Conservation (phyloP, 2,888 invertebrate genomes). For the Drosophila mayaguana region DNA sequence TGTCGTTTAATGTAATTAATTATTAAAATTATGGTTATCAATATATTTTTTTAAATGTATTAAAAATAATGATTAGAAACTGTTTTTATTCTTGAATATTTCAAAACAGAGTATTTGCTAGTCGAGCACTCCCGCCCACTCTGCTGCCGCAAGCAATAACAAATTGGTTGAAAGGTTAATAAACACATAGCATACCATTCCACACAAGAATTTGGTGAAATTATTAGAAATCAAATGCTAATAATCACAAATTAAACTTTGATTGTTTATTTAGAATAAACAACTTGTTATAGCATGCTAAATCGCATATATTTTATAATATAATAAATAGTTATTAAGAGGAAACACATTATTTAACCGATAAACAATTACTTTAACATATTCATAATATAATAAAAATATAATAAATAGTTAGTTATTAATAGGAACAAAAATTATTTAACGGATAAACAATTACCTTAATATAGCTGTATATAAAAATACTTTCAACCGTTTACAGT, state of each 20-base stretch:
- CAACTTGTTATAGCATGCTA: background rate
- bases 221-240: background rate
- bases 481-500: too few species aligned
- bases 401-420: too few species aligned
- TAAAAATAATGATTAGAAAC: too few species aligned
- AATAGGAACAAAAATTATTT: too few species aligned
- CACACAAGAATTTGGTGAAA: background rate
- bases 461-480: background rate
- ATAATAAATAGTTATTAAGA: too few species aligned
- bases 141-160: constrained; percentile 10
- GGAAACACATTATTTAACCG: too few species aligned
- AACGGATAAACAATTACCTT: too few species aligned
- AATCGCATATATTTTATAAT: background rate
- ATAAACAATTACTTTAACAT: too few species aligned
- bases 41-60: too few species aligned
- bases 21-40: too few species aligned
- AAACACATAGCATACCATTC: background rate
- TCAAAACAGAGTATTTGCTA: background rate
- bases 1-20: too few species aligned
- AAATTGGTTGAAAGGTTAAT: constrained; percentile 26
- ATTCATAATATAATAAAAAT: background rate
- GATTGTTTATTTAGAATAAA: too few species aligned
- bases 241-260: background rate
- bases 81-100: background rate
- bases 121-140: background rate